phyloP scores from a whole-genome alignment of 2,888 invertebrate species.

The Cantharis nigra region DNA sequence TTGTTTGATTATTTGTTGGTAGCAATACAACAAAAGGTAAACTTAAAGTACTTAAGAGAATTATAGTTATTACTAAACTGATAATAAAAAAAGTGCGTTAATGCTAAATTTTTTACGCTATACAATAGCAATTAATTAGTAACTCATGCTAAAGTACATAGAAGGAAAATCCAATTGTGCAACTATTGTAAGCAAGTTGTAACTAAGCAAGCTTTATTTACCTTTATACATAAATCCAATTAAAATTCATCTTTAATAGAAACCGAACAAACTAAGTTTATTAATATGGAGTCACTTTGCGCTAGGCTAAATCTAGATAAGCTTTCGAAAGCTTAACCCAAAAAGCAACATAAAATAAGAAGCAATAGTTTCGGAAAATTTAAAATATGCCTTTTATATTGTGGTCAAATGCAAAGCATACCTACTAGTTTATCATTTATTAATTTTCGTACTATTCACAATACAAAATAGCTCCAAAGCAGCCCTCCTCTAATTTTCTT shows the following conservation, averaged over 20 bases:
- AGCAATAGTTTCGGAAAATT: not conserved
- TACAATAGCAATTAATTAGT: not conserved
- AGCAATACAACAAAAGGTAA: too few species aligned
- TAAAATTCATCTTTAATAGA: constrained; percentile 9
- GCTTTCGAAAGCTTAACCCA: not conserved
- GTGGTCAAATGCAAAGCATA: not conserved
- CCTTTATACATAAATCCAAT: constrained; percentile 16
- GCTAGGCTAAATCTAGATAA: constrained; percentile 1
- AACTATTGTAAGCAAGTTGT: not conserved
- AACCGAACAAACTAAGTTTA: constrained; percentile 15
- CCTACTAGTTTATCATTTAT: not conserved
- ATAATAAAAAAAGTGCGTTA: not conserved
- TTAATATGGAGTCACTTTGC: constrained; percentile 11
- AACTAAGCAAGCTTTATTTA: constrained; percentile 1
- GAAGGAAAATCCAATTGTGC: not conserved
- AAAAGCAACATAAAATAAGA: not conserved
- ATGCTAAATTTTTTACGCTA: not conserved
- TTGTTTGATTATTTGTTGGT: not conserved
- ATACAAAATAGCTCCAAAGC: too few species aligned
- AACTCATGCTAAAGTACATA: not conserved
- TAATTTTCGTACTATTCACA: not conserved
- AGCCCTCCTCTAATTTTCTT: too few species aligned
- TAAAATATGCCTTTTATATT: not conserved
- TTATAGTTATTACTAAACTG: not conserved
- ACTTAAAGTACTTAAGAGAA: not conserved